Evolutionary conservation across 2,113 vertebrate species (phyloP).

Genomic region (Sinocyclocheilus anophthalmus): DNA sequence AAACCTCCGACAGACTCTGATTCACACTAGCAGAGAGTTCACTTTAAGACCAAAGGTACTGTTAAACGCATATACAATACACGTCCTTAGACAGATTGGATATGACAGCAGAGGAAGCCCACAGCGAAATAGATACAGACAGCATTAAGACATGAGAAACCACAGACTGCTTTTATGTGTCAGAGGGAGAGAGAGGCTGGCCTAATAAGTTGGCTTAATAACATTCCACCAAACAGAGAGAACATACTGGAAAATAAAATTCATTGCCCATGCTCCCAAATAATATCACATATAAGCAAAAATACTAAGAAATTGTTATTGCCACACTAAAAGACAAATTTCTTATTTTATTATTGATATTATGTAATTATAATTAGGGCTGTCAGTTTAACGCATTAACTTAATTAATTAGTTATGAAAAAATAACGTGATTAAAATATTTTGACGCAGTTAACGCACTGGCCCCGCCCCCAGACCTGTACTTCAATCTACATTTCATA

Average conservation of each 20-base stretch:
- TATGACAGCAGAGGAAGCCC: conserved; percentile 10
- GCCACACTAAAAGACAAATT: no score
- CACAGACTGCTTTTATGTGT: conserved; percentile 28
- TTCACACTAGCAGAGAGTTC: not conserved
- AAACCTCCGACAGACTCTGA: conserved; percentile 36
- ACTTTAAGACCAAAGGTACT: conserved; percentile 20
- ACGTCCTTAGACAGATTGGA: not conserved
- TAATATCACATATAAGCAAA: not conserved
- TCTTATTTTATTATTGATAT: no score
- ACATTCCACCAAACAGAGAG: not conserved
- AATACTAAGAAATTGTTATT: not conserved
- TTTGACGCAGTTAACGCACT: no score
- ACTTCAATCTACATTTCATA: no score
- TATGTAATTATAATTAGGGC: no score
- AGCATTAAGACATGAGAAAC: conserved; percentile 23
- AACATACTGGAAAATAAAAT: not conserved
- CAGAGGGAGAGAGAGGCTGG: conserved; percentile 3
- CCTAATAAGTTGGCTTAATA: conserved; percentile 9
- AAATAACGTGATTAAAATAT: no score
- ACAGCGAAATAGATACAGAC: conserved; percentile 24
- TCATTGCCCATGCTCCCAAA: not conserved
- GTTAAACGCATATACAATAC: conserved; percentile 23
- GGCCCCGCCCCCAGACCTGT: no score
- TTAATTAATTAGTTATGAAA: no score
- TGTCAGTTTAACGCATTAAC: no score